phyloP scores from a whole-genome alignment of 2,797 vertebrate genomes.

The Paedocypris micromegethes region DNA sequence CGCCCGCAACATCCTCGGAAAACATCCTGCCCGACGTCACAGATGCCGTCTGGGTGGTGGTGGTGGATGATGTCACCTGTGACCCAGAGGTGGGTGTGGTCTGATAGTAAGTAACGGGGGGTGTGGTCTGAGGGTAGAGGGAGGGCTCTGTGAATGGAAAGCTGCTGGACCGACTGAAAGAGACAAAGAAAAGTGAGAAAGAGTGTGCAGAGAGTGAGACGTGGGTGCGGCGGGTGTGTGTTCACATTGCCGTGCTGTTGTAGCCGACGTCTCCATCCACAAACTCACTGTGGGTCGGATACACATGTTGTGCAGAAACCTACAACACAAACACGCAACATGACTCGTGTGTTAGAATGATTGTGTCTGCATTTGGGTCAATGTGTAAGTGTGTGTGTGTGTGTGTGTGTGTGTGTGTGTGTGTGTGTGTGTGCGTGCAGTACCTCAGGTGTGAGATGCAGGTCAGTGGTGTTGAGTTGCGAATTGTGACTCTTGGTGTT shows the following conservation, averaged over 20 bases:
- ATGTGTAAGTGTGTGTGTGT: background rate
- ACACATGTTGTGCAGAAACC: slow-evolving; percentile 71
- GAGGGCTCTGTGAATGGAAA: slow-evolving; percentile 82
- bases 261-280: slow-evolving; percentile 70
- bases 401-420: slow-evolving; percentile 3
- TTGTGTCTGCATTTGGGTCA: background rate
- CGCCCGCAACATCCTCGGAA: slow-evolving; percentile 42
- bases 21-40: slow-evolving; percentile 53
- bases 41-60: slow-evolving; percentile 73
- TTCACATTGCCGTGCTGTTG: slow-evolving; percentile 47
- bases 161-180: slow-evolving; percentile 72
- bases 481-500: slow-evolving; percentile 70
- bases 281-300: slow-evolving; percentile 72
- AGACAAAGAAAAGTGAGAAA: background rate
- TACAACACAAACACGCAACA: slow-evolving; percentile 31
- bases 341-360: background rate
- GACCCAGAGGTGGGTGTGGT: slow-evolving; percentile 69
- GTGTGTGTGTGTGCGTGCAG: background rate
- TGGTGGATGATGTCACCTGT: slow-evolving; percentile 71
- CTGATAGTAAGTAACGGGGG: slow-evolving; percentile 76
- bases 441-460: slow-evolving; percentile 81
- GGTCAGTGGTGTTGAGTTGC: slow-evolving; percentile 69
- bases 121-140: slow-evolving; percentile 75
- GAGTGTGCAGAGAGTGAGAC: background rate
- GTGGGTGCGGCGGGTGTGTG: background rate